Base-by-base conservation (phyloP, 2,888 invertebrate genomes). In the Cheilosia urbana region DNA sequence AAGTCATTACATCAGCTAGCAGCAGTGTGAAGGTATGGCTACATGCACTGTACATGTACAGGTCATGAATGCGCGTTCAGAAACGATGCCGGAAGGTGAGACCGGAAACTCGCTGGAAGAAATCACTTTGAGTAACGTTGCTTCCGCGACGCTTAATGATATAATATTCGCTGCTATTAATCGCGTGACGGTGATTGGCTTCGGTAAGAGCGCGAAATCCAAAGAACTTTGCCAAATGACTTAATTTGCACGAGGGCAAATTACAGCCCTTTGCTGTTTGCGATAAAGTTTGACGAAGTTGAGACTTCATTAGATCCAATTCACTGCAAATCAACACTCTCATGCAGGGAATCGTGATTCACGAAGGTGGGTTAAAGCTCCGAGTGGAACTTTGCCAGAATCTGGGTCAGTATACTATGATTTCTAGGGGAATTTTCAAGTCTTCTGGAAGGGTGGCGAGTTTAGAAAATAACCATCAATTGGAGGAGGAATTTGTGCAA, bases 81-180 rank as follows among this genome's bases (percentile, higher is more conserved):
- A 66, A 79, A 65, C 79, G 34, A 66, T 66, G 34, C 80, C 75
- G 80, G 84, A 85, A 85, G 81, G 85, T 77, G 72, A 76, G 63
- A 81, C 76, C 85, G 85, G 85, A 85, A 81, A 57, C 71, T 77
- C 19, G 72, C 76, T 81, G 68, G 51, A 85, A 77, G 81, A 76
- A 85, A 85, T 85, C 81, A 77, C 80, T 85, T 85, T 85, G 72
- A 77, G 77, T 81, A 85, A 81, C 80, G 66, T 76, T 76, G 68
- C 81, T 85, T 85, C 80, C 81, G 72, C 72, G 76, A 85, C 81
- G 62, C 80, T 63, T 80, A 77, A 85, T 85, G 85, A 85, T 85
- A 85, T 85, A 85, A 85, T 85, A 85, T 85, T 85, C 76, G 68
- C 71, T 68, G 37, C 37, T 13, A 13, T 81, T 81, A 85, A 85